phyloP scores from a whole-genome alignment of 2,888 invertebrate species.

The Megastigmus dorsalis region DNA sequence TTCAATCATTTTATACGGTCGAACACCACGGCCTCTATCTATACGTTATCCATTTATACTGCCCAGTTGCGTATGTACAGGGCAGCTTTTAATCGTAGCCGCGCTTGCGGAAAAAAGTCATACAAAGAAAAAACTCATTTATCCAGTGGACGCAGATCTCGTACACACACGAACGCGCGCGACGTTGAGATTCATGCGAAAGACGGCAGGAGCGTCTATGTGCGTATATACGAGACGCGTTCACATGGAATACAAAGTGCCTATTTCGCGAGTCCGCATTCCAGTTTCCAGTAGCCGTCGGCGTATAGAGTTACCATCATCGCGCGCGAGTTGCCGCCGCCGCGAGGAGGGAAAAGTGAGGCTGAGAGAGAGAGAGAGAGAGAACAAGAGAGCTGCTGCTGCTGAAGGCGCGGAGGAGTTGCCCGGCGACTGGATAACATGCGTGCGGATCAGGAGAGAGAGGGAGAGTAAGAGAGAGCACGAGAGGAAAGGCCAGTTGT shows the following conservation, averaged over 20 bases:
- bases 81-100: too few relatives aligned
- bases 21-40: not conserved
- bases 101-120: too few relatives aligned
- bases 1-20: not conserved
- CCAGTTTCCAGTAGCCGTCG: slow-evolving; percentile 54
- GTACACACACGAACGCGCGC: too few relatives aligned
- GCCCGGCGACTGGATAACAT: slow-evolving; percentile 39
- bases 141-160: too few relatives aligned
- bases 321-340: not conserved
- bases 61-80: too few relatives aligned
- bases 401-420: slow-evolving; percentile 33
- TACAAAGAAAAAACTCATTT: too few relatives aligned
- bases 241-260: slow-evolving; percentile 21
- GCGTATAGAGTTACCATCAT: slow-evolving; percentile 46
- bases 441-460: too few relatives aligned
- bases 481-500: slow-evolving; percentile 65
- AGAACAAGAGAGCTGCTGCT: not conserved
- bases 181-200: too few relatives aligned
- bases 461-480: too few relatives aligned
- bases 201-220: too few relatives aligned
- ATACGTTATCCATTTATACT: not conserved
- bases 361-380: not conserved
- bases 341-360: slow-evolving; percentile 40
- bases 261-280: slow-evolving; percentile 42
- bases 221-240: too few relatives aligned